Evolutionary conservation across 2,113 vertebrate genomes (phyloP).

Genomic region (Hippocampus comes): DNA sequence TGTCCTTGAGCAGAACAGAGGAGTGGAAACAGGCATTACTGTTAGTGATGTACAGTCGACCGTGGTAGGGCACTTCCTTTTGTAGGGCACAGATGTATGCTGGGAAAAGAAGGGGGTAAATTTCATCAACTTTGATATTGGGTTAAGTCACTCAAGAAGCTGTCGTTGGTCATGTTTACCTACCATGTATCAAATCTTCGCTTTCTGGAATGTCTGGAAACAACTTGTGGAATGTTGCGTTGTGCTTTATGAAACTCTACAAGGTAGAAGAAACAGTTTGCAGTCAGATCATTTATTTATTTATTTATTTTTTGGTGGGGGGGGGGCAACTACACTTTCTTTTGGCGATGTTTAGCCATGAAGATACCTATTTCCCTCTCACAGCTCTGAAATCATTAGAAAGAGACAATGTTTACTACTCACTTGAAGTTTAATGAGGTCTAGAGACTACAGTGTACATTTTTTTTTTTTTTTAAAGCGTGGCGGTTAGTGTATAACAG

Average conservation of each 20-base stretch:
- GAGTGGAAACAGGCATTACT: constrained; percentile 80
- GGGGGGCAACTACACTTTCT: background rate
- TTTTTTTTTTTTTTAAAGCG: background rate
- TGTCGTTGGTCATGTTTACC: constrained; percentile 4
- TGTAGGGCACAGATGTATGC: constrained; percentile 84
- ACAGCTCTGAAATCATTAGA: background rate
- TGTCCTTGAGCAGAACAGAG: constrained; percentile 79
- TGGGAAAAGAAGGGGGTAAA: constrained; percentile 21
- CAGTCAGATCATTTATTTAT: no score
- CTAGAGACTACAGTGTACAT: background rate
- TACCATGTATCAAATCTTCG: constrained; percentile 77
- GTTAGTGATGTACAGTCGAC: constrained; percentile 78
- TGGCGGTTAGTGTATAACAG: background rate
- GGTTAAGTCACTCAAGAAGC: background rate
- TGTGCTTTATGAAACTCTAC: constrained; percentile 75
- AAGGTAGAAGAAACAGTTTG: background rate
- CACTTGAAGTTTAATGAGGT: background rate
- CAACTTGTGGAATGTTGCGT: constrained; percentile 77
- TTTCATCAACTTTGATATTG: background rate
- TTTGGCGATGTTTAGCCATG: background rate
- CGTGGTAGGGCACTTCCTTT: constrained; percentile 81
- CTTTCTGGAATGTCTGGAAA: constrained; percentile 73
- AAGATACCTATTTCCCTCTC: background rate
- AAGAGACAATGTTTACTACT: background rate
- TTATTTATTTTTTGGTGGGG: background rate